Percentiles rank a stretch among this genome's conserved stretches.
Evolutionary conservation across 2,797 vertebrate species (phyloP).

Genomic region (Amazonetta brasiliensis): DNA sequence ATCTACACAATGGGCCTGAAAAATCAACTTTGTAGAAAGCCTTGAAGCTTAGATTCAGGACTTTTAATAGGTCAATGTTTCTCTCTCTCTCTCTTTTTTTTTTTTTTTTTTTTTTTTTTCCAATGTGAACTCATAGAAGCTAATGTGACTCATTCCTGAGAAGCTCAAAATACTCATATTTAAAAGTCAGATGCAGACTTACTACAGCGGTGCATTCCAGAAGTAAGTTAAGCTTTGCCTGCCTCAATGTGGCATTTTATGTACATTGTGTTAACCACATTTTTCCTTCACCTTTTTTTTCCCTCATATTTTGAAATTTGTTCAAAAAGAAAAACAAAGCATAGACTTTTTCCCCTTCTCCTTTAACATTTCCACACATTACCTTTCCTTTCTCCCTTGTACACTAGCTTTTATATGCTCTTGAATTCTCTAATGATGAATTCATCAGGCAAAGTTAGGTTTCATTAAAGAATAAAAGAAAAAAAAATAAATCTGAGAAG

Average conservation of each 20-base stretch:
- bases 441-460: not conserved
- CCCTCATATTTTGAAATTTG: not conserved
- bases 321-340: not conserved
- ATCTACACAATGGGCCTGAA: not conserved
- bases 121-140: not conserved
- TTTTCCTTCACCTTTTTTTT: not conserved
- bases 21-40: constrained; percentile 5
- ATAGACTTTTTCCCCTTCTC: not conserved
- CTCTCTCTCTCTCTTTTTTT: not conserved
- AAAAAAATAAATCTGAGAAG: not conserved
- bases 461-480: not conserved
- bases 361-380: not conserved
- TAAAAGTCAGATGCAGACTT: not conserved
- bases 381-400: not conserved
- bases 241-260: not conserved
- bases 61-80: not conserved
- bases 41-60: not conserved
- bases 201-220: not conserved
- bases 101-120: not conserved
- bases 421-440: not conserved
- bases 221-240: not conserved
- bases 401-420: not conserved
- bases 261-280: not conserved
- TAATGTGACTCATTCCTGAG: not conserved
- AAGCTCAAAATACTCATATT: not conserved